A percentile compares a stretch with the other conserved stretches of the same genome.
Evolutionary conservation across 2,888 invertebrate genomes (phyloP).

Genomic region (Drosophila dives): DNA sequence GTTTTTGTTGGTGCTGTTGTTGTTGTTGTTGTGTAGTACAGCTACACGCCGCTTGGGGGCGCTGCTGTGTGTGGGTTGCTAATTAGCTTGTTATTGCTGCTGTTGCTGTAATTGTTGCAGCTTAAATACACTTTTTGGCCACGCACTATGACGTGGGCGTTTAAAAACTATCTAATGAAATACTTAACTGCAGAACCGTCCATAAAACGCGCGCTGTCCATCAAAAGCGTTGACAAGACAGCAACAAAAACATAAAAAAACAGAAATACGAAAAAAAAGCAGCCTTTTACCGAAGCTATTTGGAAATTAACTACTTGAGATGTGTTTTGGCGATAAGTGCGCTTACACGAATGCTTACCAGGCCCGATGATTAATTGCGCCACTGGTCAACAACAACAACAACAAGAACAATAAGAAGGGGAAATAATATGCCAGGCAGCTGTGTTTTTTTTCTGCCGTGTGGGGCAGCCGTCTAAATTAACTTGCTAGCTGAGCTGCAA

Average conservation of each 20-base stretch:
- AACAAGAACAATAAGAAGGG: conserved; percentile 17
- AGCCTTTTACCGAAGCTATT: conserved; percentile 71
- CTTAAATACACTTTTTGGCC: conserved; percentile 20
- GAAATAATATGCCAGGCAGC: conserved; percentile 72
- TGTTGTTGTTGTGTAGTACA: conserved; percentile 45
- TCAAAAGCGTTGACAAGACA: conserved; percentile 67
- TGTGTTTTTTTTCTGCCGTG: conserved; percentile 57
- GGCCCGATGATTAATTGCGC: conserved; percentile 75
- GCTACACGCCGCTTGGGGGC: conserved; percentile 63
- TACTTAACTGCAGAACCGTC: conserved; percentile 47
- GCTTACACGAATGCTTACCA: conserved; percentile 78
- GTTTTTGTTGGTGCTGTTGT: conserved; percentile 13
- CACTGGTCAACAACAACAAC: conserved; percentile 27
- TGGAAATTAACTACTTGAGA: conserved; percentile 77
- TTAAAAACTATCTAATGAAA: conserved; percentile 58
- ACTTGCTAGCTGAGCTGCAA: conserved; percentile 73
- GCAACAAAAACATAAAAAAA: conserved; percentile 17
- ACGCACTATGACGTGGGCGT: conserved; percentile 44
- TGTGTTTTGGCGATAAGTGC: conserved; percentile 76
- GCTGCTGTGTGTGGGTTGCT: conserved; percentile 45
- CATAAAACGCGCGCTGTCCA: conserved; percentile 62
- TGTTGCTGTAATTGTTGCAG: conserved; percentile 17
- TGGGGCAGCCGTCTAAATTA: conserved; percentile 75
- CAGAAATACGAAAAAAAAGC: conserved; percentile 39
- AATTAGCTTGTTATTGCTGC: conserved; percentile 49